These are phyloP conservation scores for Sporophila hypoxantha DNA, from an alignment of 2,113 vertebrate species.

Conservation along the genomic window DNA sequence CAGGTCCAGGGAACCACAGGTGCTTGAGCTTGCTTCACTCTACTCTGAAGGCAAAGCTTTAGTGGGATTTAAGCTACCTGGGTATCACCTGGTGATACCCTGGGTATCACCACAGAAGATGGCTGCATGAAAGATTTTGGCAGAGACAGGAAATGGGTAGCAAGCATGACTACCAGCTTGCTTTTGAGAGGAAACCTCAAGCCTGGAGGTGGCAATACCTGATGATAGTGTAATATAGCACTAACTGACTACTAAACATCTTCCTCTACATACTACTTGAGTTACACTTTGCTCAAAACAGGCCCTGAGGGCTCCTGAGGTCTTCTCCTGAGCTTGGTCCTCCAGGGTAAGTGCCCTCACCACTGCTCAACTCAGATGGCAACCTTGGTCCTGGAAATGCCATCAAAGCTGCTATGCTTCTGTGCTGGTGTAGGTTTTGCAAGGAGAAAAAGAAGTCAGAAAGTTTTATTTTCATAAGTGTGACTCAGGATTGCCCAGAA, in stretches of 20 bases:
- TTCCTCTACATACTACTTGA: not conserved
- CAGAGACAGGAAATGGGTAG: not conserved
- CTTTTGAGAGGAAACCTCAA: not conserved
- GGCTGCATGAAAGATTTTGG: not conserved
- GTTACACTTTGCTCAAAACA: not conserved
- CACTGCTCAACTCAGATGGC: not conserved
- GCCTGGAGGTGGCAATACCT: not conserved
- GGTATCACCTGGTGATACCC: not conserved
- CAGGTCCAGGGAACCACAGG: not conserved
- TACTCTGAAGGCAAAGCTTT: not conserved
- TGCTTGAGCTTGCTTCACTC: rapidly evolving
- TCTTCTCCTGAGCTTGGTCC: not conserved
- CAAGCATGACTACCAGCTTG: not conserved
- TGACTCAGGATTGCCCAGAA: not conserved
- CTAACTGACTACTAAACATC: not conserved
- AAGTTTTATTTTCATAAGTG: not conserved
- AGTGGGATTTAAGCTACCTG: not conserved
- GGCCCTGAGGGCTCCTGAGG: not conserved
- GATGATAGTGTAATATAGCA: not conserved
- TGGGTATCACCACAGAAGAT: not conserved
- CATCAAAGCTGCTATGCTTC: not conserved
- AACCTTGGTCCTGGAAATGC: not conserved
- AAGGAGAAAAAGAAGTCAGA: not conserved
- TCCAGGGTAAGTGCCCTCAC: not conserved
- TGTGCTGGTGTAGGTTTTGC: not conserved